Evolutionary conservation across 2,888 invertebrate species (phyloP).

Genomic region (Andrena haemorrhoa): DNA sequence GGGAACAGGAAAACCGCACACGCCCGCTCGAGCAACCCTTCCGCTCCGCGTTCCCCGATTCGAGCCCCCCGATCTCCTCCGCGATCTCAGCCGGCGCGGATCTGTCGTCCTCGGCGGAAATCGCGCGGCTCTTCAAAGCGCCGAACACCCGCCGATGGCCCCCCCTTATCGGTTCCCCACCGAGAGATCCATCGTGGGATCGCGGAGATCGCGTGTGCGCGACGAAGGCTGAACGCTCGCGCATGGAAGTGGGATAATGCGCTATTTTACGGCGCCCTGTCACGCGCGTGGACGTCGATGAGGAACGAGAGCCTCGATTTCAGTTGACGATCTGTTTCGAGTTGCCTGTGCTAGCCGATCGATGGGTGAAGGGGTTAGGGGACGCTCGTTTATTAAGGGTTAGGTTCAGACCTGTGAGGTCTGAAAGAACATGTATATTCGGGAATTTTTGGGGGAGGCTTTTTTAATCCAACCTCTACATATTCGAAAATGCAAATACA

Average conservation of each 20-base stretch:
- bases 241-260: constrained; percentile 18
- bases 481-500: no score
- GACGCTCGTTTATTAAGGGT: no score
- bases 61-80: background rate
- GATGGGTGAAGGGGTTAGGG: no score
- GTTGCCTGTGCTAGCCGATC: background rate
- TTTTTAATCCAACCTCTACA: no score
- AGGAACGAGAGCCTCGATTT: background rate
- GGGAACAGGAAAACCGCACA: constrained; percentile 19
- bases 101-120: background rate
- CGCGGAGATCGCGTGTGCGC: constrained; percentile 27
- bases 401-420: no score
- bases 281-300: background rate
- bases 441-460: no score
- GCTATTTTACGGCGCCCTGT: background rate
- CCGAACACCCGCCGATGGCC: no score
- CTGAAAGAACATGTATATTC: no score
- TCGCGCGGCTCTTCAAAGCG: background rate
- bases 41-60: background rate
- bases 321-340: background rate
- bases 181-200: constrained; percentile 29
- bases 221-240: constrained; percentile 9
- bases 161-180: constrained; percentile 6
- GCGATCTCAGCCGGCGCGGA: background rate
- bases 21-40: constrained; percentile 2